Evolutionary conservation across 2,888 invertebrate species (phyloP), one percentile per base, ranked within the genome.

Genomic region (Auanema freiburgensis): DNA sequence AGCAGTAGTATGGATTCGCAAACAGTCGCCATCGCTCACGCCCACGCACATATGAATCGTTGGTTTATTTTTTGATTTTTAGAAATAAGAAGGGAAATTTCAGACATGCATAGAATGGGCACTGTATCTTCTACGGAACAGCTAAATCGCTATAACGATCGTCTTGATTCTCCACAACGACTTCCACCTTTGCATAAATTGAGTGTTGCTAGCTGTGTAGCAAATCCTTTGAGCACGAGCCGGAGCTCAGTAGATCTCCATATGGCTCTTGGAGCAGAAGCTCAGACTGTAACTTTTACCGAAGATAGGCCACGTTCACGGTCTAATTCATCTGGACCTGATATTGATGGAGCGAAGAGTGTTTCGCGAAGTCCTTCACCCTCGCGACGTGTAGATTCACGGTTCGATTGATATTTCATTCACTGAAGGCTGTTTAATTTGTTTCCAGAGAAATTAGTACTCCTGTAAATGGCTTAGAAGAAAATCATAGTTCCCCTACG

Each of bases 1-100:
- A 77, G 79, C 63, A 76, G 74, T 59, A 79, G 79, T 60, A 83
- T 83, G 83, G 83, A 83, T 63, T 80, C 80, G 4, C 83, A 83
- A 43, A 70, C 53, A 23, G 53, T 60, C 41, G 63, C 67, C 42
- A 33, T 33, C 8, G 33, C 33, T 33, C 33, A 33, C 33, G 74
- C 76, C 0, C 72, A 74, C 55, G 73, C 72, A 11, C 72, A 74
- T 60, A 59, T 73, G 59, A 66, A 71, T 46, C 71, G 75, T 76
- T 24, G 66, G 74, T 63, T 57, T 40, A 1, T 42, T 51, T 59
- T 18, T 53, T 46, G n/a, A 33, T 18, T 23, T n/a, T 6, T 11
- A 16, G 8, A 60, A 16, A 4, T 23, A 51, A 54, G n/a, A n/a
- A n/a, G n/a, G n/a, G 44, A 14, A 52, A 2, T 57, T 65, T 55